Percentiles rank a stretch among this genome's conserved stretches.
Evolutionary conservation across 2,113 vertebrate genomes (phyloP).

Genomic region (Boleophthalmus pectinirostris): DNA sequence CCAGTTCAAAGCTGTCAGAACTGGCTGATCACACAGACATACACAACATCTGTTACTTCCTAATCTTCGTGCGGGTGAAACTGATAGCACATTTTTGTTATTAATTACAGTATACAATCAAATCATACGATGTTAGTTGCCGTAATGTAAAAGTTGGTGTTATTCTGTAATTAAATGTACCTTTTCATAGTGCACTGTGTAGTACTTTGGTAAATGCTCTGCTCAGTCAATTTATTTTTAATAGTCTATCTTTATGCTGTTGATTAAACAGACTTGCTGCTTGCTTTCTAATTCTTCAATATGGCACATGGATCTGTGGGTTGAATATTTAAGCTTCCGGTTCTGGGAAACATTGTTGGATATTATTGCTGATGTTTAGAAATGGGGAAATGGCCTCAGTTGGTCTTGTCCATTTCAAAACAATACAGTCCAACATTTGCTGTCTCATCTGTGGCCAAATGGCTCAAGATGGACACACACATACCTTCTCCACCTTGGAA

Average conservation of each 20-base stretch:
- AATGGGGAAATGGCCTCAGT: constrained; percentile 55
- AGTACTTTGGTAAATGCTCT: background rate
- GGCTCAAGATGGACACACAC: constrained; percentile 47
- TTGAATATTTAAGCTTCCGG: constrained; percentile 7
- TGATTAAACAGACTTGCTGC: constrained; percentile 13
- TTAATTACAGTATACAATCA: background rate
- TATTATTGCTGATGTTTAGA: constrained; percentile 32
- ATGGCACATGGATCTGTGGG: constrained; percentile 1
- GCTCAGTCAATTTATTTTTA: background rate
- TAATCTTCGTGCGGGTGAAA: background rate
- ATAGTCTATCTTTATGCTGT: constrained; percentile 4
- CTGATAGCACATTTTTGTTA: background rate
- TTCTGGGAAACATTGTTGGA: constrained; percentile 48
- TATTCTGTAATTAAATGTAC: background rate
- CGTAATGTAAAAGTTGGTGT: background rate
- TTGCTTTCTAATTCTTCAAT: background rate
- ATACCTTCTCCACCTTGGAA: constrained; percentile 71
- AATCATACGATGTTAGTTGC: background rate
- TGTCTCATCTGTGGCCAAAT: constrained; percentile 68
- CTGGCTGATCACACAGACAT: constrained; percentile 13
- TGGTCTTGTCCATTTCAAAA: constrained; percentile 50
- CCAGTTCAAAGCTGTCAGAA: constrained; percentile 25
- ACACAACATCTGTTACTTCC: constrained; percentile 36
- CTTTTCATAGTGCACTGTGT: background rate
- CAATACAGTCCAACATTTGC: constrained; percentile 59